Evolutionary conservation across 2,888 invertebrate genomes (phyloP), one percentile per base, ranked within the genome.

Genomic region (Siphlonurus alternatus): DNA sequence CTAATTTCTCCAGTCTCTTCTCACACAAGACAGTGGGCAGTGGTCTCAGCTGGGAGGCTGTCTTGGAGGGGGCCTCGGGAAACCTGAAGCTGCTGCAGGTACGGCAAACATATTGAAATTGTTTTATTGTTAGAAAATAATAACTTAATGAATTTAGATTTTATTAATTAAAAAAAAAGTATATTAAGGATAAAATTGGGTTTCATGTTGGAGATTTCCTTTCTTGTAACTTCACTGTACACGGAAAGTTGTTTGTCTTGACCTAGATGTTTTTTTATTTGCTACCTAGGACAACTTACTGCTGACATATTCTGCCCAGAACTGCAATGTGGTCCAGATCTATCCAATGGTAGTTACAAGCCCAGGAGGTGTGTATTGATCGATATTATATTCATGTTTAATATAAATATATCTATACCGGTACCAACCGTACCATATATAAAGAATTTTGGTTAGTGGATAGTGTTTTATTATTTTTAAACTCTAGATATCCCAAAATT

Each of bases 211-310:
- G n/a, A n/a, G n/a, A n/a, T n/a, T n/a, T n/a, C n/a, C n/a, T n/a
- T n/a, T n/a, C n/a, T n/a, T n/a, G n/a, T n/a, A n/a, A n/a, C n/a
- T n/a, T n/a, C n/a, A n/a, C n/a, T n/a, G n/a, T n/a, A n/a, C n/a
- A n/a, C n/a, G n/a, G n/a, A n/a, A n/a, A n/a, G n/a, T n/a, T n/a
- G n/a, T n/a, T n/a, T n/a, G n/a, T n/a, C n/a, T n/a, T n/a, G n/a
- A n/a, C n/a, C n/a, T n/a, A n/a, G n/a, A n/a, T n/a, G n/a, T n/a
- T n/a, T n/a, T n/a, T n/a, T n/a, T n/a, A n/a, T n/a, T n/a, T n/a
- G n/a, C 81, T 59, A 71, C 87, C 61, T 81, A 85, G 72, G 84
- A 85, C 66, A 79, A 80, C 66, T 70, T 86, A 61, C 74, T 87
- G 63, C 72, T 85, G 25, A 77, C 78, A 25, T 87, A 83, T 72